These are phyloP conservation scores for Molossus alvarezi DNA, from an alignment of 2,797 vertebrate species.

Conservation along the genomic window DNA sequence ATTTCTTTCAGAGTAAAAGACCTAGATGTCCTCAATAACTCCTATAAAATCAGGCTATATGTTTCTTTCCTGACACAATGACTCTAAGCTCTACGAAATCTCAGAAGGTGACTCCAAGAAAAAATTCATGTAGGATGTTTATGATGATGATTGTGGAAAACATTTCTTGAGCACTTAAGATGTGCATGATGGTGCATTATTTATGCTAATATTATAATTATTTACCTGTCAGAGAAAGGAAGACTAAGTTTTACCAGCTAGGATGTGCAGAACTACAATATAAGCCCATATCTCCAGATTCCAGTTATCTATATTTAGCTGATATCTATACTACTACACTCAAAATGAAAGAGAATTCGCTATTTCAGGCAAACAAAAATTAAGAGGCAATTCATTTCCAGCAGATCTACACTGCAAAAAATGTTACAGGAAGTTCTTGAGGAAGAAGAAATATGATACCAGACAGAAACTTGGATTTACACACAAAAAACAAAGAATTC, in stretches of 20 bases:
- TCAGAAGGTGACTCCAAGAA: background rate
- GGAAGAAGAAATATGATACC: background rate
- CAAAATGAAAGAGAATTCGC: slow-evolving; percentile 12
- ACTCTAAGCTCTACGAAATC: background rate
- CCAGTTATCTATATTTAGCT: background rate
- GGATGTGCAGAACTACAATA: background rate
- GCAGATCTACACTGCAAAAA: background rate
- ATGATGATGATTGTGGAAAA: background rate
- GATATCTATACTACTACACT: background rate
- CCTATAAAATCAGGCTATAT: background rate
- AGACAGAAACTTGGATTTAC: slow-evolving; percentile 19
- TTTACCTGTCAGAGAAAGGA: background rate
- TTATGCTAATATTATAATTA: background rate
- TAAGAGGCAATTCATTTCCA: slow-evolving; percentile 32
- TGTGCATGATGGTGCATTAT: background rate
- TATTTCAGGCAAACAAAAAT: slow-evolving; percentile 40
- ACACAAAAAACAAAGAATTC: background rate
- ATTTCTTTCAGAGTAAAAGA: slow-evolving; percentile 32
- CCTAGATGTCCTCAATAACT: background rate
- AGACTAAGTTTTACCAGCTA: background rate
- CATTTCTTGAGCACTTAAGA: background rate
- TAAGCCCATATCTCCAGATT: background rate
- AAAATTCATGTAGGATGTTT: background rate
- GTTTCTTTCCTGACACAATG: background rate
- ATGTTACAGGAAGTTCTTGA: background rate